A percentile compares a stretch with the other conserved stretches of the same genome.
Conservation (phyloP, 1,140 invertebrate genomes). For the Whitmania pigra region DNA sequence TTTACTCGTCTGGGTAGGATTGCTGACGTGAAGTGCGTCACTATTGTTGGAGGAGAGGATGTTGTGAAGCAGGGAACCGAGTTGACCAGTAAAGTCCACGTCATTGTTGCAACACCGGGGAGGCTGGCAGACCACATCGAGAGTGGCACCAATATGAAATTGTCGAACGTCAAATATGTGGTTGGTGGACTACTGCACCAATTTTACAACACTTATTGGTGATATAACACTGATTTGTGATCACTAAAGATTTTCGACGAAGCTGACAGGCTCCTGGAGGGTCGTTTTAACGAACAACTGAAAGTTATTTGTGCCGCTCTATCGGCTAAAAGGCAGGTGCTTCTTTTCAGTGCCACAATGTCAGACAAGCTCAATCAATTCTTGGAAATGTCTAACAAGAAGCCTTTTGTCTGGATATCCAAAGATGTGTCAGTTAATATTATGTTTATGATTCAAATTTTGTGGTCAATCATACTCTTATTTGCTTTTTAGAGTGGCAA, state of each 20-base stretch:
- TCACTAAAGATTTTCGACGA: constrained; percentile 40
- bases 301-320: constrained; percentile 39
- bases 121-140: constrained; percentile 41
- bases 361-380: constrained; percentile 37
- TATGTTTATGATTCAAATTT: neutral
- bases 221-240: neutral
- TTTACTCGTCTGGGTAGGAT: constrained; percentile 47
- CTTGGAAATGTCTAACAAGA: constrained; percentile 33
- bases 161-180: constrained; percentile 41
- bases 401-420: constrained; percentile 40
- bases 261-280: constrained; percentile 43
- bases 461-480: neutral
- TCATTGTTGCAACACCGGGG: constrained; percentile 43
- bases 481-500: constrained; percentile 48
- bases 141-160: constrained; percentile 37
- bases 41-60: constrained; percentile 42
- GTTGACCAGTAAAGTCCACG: constrained; percentile 39
- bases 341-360: constrained; percentile 44
- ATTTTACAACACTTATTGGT: neutral
- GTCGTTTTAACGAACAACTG: constrained; percentile 42
- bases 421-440: constrained; percentile 31
- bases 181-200: constrained; percentile 27
- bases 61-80: constrained; percentile 40
- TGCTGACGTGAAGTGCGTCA: constrained; percentile 34
- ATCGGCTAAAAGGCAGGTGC: constrained; percentile 40